Conservation (phyloP, 2,888 invertebrate species). For the Tipula helvola region DNA sequence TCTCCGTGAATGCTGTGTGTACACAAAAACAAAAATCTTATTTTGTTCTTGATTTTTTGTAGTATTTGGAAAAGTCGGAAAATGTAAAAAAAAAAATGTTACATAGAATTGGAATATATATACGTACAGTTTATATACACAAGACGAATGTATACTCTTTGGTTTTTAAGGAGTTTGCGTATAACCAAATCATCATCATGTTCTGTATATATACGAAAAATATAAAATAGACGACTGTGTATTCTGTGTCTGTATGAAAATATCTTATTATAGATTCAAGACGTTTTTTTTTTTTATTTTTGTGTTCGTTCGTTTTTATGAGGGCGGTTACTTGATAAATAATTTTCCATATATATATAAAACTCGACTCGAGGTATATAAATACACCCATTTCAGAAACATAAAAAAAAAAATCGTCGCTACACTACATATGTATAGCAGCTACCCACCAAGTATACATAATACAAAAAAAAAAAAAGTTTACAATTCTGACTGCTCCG, state of each 20-base stretch:
- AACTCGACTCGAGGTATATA: not conserved
- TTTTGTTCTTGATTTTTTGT: not conserved
- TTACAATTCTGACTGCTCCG: not conserved
- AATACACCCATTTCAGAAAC: not conserved
- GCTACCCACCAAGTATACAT: not conserved
- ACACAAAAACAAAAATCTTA: not conserved
- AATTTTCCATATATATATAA: not conserved
- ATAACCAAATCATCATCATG: not conserved
- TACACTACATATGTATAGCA: not conserved
- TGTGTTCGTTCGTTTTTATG: not conserved
- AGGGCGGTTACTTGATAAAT: not conserved
- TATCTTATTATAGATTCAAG: conserved; percentile 4
- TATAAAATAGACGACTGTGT: not conserved
- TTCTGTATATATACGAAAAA: not conserved
- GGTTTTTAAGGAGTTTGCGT: not conserved
- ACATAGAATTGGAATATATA: not conserved
- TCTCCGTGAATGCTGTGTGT: not conserved
- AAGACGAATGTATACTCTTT: not conserved
- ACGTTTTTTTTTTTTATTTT: not conserved
- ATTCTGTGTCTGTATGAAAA: not conserved
- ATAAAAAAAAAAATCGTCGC: not conserved
- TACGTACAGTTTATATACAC: not conserved
- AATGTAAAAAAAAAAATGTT: not conserved
- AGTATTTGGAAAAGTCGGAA: not conserved
- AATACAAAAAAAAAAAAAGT: not conserved